These are phyloP conservation scores for Taurulus bubalis DNA, from an alignment of 2,113 vertebrate genomes.

Conservation along the genomic window DNA sequence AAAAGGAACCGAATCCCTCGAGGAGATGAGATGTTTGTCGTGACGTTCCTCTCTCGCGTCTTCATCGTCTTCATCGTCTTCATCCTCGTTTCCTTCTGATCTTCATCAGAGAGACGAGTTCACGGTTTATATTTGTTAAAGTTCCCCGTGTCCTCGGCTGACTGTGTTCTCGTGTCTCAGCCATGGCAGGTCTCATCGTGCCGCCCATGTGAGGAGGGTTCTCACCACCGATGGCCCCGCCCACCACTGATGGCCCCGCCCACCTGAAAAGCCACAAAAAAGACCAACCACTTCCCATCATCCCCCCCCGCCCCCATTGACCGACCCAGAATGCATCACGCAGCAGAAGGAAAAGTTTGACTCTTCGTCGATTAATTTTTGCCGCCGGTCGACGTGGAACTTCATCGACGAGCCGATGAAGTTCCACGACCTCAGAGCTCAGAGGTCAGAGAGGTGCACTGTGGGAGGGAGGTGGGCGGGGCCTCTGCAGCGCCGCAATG, in stretches of 20 bases:
- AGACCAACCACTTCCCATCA: conserved; percentile 34
- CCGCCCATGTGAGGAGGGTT: conserved; percentile 84
- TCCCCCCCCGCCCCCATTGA: neutral
- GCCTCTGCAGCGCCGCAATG: neutral
- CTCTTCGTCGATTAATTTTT: neutral
- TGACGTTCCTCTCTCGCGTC: too few species aligned
- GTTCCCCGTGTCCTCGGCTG: neutral
- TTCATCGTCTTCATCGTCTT: too few species aligned
- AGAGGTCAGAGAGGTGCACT: conserved; percentile 2
- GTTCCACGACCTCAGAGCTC: too few species aligned
- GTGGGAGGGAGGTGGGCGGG: neutral
- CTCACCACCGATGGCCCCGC: neutral
- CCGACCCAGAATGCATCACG: conserved; percentile 33
- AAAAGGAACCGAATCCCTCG: too few species aligned
- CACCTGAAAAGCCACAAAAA: conserved; percentile 41
- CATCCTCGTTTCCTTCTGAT: too few species aligned
- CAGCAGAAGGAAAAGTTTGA: neutral
- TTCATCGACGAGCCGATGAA: neutral
- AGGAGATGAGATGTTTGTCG: too few species aligned
- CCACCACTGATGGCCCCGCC: neutral
- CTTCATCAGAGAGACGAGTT: neutral
- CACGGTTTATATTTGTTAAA: too few species aligned
- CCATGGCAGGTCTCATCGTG: conserved; percentile 88
- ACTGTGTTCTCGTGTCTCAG: conserved; percentile 71
- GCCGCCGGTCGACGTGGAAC: neutral